Evolutionary conservation across 1,140 invertebrate genomes (phyloP).

Genomic region (Pseudoatta argentina): DNA sequence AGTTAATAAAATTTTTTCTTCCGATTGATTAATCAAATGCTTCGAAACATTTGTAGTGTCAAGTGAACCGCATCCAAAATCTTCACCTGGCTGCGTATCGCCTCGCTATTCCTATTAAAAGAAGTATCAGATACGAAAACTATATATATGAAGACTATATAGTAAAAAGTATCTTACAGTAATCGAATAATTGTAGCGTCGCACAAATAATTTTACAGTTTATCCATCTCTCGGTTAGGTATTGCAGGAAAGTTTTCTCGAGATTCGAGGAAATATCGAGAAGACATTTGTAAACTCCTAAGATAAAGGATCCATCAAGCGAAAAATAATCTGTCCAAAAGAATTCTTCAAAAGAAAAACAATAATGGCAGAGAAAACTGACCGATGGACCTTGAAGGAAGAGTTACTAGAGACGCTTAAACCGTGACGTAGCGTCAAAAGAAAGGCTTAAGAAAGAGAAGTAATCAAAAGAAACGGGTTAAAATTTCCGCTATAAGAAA

Average conservation of each 20-base stretch:
- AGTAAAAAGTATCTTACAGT: background rate
- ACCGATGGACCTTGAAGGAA: background rate
- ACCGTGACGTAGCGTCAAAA: background rate
- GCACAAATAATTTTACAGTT: conserved; percentile 8
- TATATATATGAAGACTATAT: background rate
- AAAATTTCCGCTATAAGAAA: background rate
- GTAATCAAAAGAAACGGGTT: background rate
- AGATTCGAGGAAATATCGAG: background rate
- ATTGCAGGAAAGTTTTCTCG: background rate
- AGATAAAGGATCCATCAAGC: background rate
- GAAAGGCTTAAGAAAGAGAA: background rate
- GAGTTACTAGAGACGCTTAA: background rate
- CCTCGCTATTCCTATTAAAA: background rate
- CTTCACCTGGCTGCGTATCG: background rate
- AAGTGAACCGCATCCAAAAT: no score
- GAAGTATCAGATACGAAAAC: background rate
- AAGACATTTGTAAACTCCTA: background rate
- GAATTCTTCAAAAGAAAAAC: background rate
- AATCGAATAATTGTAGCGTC: background rate
- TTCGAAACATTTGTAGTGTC: no score
- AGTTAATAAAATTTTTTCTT: no score
- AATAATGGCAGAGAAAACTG: background rate
- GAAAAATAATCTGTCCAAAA: background rate
- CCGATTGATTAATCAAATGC: no score
- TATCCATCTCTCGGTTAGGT: background rate